Evolutionary conservation across 2,113 vertebrate genomes (phyloP).

Genomic region (Caracal caracal): DNA sequence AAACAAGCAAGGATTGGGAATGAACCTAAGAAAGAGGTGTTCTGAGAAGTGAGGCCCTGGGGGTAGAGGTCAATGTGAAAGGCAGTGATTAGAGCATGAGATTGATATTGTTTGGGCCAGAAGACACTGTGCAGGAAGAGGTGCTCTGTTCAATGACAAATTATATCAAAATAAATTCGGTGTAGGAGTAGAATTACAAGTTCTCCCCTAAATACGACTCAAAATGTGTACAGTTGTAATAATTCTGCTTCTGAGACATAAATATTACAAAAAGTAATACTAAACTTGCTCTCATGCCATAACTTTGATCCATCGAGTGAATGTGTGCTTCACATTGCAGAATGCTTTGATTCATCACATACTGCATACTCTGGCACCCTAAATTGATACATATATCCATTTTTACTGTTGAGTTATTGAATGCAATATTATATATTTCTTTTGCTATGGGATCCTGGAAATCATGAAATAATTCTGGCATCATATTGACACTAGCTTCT

Average conservation of each 20-base stretch:
- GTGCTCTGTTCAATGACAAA: neutral
- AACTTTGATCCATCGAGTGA: neutral
- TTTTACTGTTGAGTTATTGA: conserved; percentile 36
- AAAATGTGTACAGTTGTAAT: neutral
- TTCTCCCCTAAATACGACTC: neutral
- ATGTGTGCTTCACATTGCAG: neutral
- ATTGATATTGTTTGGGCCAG: neutral
- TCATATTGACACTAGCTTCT: neutral
- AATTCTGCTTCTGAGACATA: neutral
- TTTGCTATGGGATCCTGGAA: neutral
- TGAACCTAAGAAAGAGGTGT: neutral
- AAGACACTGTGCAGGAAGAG: neutral
- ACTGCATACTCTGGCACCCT: neutral
- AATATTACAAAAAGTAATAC: conserved; percentile 13
- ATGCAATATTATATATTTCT: conserved; percentile 26
- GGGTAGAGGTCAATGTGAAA: neutral
- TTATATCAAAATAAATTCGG: neutral
- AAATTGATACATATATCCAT: neutral
- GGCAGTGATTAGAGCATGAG: neutral
- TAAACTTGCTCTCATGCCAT: neutral
- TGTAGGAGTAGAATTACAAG: neutral
- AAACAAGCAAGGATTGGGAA: neutral
- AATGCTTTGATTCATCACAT: neutral
- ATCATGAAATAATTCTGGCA: neutral
- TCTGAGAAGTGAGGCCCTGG: neutral